Base-by-base conservation (phyloP, 2,797 vertebrate genomes). In the Champsocephalus gunnari region DNA sequence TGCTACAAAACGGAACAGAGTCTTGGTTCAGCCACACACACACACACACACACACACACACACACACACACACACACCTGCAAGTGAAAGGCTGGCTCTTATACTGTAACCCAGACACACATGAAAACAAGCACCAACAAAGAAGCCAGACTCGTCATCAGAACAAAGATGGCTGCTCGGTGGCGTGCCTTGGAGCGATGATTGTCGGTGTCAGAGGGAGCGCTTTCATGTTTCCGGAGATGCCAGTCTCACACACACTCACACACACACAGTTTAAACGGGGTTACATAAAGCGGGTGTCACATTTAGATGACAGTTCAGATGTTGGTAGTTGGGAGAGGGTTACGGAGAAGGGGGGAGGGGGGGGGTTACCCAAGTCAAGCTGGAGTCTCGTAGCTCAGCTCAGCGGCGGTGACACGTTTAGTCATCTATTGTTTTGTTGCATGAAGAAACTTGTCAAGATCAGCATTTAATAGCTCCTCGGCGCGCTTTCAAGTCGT, bases 201-300 rank as follows among this genome's bases (percentile, higher is more conserved):
- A 93, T 94, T 92, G 90, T 93, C 89, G 87, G 88, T 91, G 88
- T 94, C 93, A 92, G 86, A 88, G 66, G 67, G 85, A 92, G 89
- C 69, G 87, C 89, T 95, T 92, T 91, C 58, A 90, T 84, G 87
- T 91, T 90, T 59, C 79, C 73, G 81, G 93, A 94, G 88, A 94
- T 92, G 92, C 86, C 92, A 92, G 83, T 82, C 88, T 88, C 28
- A 81, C 81, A 63, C 85, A 69, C 83, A 73, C 78, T 65, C 70
- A 51, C 82, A 82, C 80, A 63, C 61, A 19, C 16, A 0, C 65
- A 68, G 88, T 86, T 92, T 93, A 94, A 93, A 93, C 89, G 79
- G 91, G 93, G 92, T 95, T 94, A 94, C 94, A 94, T 94, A 94
- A 95, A 95, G 93, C 81, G 87, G 85, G 88, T 94, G 93, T 95